Evolutionary conservation across 2,888 invertebrate species (phyloP), one percentile per base, ranked within the genome.

Genomic region (Drosophila suboccidentalis): DNA sequence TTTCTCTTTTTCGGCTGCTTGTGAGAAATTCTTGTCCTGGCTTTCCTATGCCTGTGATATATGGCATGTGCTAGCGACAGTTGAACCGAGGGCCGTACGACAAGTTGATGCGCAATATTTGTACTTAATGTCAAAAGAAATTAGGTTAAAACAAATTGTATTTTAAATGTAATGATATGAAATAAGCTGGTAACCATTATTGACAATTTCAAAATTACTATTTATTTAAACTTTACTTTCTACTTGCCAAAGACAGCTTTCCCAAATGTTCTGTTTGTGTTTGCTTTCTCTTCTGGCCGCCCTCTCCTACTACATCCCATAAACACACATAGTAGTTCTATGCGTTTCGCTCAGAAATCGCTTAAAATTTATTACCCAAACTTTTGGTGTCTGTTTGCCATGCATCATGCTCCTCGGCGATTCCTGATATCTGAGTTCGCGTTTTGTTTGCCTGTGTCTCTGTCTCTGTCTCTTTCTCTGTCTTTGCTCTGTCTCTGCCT

Each of bases 311-410:
- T 11, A 44, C 13, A n/a, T 15, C 13, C 53, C 15, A 58, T 58
- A 58, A 46, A 29, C 26, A 38, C 32, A 39, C 22, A 60, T 38
- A 43, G 44, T 64, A 68, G 79, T 61, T 60, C 47, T 51, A 70
- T 58, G 63, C 64, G 78, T 78, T 76, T 72, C 73, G 60, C 75
- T 76, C 49, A 49, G 65, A 74, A 89, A 75, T 86, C 84, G 86
- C 76, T 88, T 83, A 88, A 78, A 88, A 86, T 86, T 86, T 86
- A 86, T 90, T 86, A 77, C 89, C 82, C 73, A 75, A 81, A 87
- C 59, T 86, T 88, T 82, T 72, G 80, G 79, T 77, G 85, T 75
- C 85, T 87, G 76, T 77, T 81, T 70, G 88, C 79, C 75, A 76
- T 82, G 76, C 74, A 82, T 82, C 82, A 85, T 76, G 72, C 41